Evolutionary conservation across 2,797 vertebrate species (phyloP).

Genomic region (Channa striata): DNA sequence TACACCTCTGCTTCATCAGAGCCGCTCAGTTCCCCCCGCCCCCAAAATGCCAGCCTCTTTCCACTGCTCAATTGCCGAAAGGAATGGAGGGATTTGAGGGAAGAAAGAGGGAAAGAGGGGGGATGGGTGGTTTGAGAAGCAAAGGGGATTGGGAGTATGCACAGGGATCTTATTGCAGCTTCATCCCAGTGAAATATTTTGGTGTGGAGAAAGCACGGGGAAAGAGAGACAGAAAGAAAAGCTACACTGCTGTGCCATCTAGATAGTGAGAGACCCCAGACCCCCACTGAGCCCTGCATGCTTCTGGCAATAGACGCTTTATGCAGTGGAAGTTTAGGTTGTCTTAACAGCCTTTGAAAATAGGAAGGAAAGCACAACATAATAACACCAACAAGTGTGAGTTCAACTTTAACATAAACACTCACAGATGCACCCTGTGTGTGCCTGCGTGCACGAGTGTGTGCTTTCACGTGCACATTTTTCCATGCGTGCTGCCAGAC

Average conservation of each 20-base stretch:
- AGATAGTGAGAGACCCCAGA: conserved; percentile 72
- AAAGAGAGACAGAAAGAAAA: conserved; percentile 66
- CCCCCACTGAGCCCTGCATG: conserved; percentile 58
- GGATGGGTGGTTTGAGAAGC: conserved; percentile 72
- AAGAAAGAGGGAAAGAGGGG: conserved; percentile 84
- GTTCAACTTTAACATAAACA: conserved; percentile 53
- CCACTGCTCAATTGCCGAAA: conserved; percentile 82
- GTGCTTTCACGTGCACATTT: background rate
- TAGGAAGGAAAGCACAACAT: conserved; percentile 58
- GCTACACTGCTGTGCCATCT: conserved; percentile 72
- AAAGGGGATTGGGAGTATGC: conserved; percentile 77
- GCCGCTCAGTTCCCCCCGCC: conserved; percentile 59
- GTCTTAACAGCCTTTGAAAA: conserved; percentile 67
- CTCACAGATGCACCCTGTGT: conserved; percentile 17
- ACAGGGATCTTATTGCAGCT: conserved; percentile 83
- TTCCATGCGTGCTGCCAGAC: conserved; percentile 21
- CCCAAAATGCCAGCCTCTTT: conserved; percentile 83
- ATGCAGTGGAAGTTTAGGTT: conserved; percentile 56
- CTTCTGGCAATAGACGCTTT: conserved; percentile 76
- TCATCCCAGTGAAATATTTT: conserved; percentile 80
- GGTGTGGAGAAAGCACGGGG: conserved; percentile 71
- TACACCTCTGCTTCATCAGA: conserved; percentile 79
- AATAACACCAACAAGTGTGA: conserved; percentile 62
- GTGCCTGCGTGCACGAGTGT: conserved; percentile 20
- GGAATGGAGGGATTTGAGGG: conserved; percentile 85